phyloP scores from a whole-genome alignment of 2,113 vertebrate species.

The Rutilus rutilus region DNA sequence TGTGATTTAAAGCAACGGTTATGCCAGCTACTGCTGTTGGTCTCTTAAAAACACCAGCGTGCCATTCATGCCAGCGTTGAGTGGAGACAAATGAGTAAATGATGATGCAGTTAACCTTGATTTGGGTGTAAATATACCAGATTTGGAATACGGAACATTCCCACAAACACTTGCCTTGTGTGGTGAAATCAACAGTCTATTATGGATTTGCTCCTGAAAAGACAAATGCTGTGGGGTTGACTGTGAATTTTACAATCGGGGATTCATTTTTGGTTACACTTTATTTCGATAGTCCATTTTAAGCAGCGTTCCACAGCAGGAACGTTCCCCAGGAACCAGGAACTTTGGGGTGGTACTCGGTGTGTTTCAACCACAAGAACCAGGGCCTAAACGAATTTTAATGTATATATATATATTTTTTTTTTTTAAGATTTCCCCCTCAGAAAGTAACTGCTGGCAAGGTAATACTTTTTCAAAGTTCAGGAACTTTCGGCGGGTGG shows the following conservation, averaged over 20 bases:
- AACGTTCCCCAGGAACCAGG: too few relatives aligned
- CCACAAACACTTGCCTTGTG: background rate
- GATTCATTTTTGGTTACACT: too few relatives aligned
- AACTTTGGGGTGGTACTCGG: too few relatives aligned
- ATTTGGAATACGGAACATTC: background rate
- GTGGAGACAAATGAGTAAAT: constrained; percentile 28
- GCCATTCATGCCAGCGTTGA: background rate
- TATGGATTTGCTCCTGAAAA: background rate
- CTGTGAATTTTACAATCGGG: background rate
- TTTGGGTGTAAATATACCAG: background rate
- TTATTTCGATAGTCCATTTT: too few relatives aligned
- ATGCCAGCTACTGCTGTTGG: background rate
- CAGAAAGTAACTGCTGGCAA: too few relatives aligned
- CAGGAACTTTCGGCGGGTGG: too few relatives aligned
- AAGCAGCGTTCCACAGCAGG: too few relatives aligned
- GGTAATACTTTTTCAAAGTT: too few relatives aligned
- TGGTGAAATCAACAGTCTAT: background rate
- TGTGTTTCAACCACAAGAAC: too few relatives aligned
- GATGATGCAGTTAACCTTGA: constrained; percentile 34
- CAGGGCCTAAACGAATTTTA: too few relatives aligned
- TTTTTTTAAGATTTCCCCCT: too few relatives aligned
- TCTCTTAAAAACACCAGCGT: constrained; percentile 21
- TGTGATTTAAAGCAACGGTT: constrained; percentile 35
- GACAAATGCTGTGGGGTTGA: background rate
- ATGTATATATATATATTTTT: too few relatives aligned